Base-by-base conservation (phyloP, 2,113 vertebrate species). In the Amia ocellicauda region DNA sequence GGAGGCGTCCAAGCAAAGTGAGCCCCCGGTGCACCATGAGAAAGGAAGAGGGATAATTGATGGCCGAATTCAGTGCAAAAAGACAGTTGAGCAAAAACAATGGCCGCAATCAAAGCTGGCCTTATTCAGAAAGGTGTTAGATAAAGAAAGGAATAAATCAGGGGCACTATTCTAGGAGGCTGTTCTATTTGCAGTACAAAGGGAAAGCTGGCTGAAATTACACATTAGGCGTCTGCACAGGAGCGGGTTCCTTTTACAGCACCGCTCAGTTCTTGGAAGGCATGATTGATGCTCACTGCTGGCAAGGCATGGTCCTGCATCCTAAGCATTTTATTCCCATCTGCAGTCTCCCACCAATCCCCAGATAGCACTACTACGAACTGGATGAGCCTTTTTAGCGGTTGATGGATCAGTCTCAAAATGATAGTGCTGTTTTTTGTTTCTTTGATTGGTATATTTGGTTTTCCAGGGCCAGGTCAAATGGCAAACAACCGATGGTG, bases 231-330 rank as follows among this genome's bases (percentile, higher is more conserved):
- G 13, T 55, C 0, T 22, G 58, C 31, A 70, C n/a, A 8, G 1
- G 28, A 47, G 4, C 56, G 0, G 5, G 58, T 62, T 67, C 66
- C 63, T 78, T 75, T 79, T 76, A 63, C 71, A 62, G 75, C 61
- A 51, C 64, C 62, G 16, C 4, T 14, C 58, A 66, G 68, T 90
- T 92, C 85, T 83, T 78, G 85, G 89, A 88, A 82, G 79, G 72
- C 74, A 70, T 81, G 85, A 89, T 75, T 83, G 85, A 87, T 85
- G 74, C 63, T 72, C 74, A 82, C 85, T 79, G 76, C 71, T 73
- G 77, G 69, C 78, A 77, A 81, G 79, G 74, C 74, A 71, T 71
- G 58, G 72, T 72, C 63, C 64, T 72, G 69, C 74, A 75, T 84
- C 83, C 79, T 81, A 75, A 69, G 78, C 72, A 71, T 81, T 88